Evolutionary conservation across 2,888 invertebrate genomes (phyloP).

Genomic region (Pollenia amentaria): DNA sequence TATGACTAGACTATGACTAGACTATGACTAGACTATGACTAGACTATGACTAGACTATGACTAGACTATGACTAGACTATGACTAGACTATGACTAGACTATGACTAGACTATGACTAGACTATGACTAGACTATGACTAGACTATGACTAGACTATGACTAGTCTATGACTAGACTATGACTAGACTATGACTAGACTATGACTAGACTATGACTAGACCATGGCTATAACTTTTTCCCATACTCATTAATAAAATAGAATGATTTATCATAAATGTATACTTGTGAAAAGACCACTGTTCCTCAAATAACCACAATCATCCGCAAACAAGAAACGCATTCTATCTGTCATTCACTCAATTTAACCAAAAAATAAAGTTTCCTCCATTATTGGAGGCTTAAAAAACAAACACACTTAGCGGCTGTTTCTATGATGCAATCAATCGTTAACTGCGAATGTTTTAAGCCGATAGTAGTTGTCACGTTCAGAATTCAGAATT

Average conservation of each 20-base stretch:
- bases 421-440: constrained; percentile 36
- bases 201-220: too few species aligned
- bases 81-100: too few species aligned
- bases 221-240: background rate
- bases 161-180: too few species aligned
- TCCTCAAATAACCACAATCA: constrained; percentile 35
- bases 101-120: too few species aligned
- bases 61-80: too few species aligned
- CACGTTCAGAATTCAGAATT: constrained; percentile 42
- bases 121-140: too few species aligned
- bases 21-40: too few species aligned
- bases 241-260: background rate
- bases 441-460: constrained; percentile 3
- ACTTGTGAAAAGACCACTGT: constrained; percentile 7
- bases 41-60: too few species aligned
- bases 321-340: background rate
- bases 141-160: too few species aligned
- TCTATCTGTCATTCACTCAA: constrained; percentile 16
- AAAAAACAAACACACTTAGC: constrained; percentile 6
- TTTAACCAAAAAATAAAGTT: constrained; percentile 16
- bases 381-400: constrained; percentile 21
- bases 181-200: too few species aligned
- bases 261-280: background rate
- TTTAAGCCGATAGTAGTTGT: background rate
- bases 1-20: too few species aligned